Conservation (phyloP, 2,113 vertebrate species). For the Notothenia coriiceps region DNA sequence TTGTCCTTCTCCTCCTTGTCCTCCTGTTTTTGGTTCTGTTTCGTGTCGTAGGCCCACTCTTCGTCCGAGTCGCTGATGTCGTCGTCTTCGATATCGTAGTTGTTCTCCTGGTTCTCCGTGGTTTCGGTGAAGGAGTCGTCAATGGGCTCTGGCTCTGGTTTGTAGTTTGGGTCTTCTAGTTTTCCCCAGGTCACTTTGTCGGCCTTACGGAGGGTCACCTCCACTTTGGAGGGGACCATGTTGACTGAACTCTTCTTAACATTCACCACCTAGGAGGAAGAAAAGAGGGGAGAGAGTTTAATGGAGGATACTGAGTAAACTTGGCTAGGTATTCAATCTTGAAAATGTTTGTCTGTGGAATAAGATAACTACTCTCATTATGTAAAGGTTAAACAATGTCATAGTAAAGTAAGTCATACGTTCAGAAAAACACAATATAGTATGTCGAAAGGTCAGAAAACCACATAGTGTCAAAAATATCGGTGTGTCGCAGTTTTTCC, state of each 20-base stretch:
- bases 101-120: not conserved
- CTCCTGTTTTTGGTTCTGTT: not conserved
- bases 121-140: slow-evolving; percentile 29
- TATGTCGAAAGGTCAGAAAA: too few species aligned
- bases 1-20: rapidly evolving
- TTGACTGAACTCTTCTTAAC: slow-evolving; percentile 87
- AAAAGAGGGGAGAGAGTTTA: too few species aligned
- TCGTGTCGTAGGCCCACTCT: slow-evolving; percentile 69
- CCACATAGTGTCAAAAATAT: too few species aligned
- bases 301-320: not conserved
- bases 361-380: not conserved
- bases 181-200: slow-evolving; percentile 90
- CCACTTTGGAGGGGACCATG: slow-evolving; percentile 93
- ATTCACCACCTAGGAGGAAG: slow-evolving; percentile 85
- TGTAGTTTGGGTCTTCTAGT: slow-evolving; percentile 88
- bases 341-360: not conserved
- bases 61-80: slow-evolving; percentile 88
- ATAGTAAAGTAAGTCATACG: too few species aligned
- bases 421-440: too few species aligned
- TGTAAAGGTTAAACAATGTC: too few species aligned
- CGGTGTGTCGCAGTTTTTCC: too few species aligned
- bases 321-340: not conserved
- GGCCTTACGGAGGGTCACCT: slow-evolving; percentile 90
- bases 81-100: slow-evolving; percentile 84
- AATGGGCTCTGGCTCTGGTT: slow-evolving; percentile 51